Conservation (phyloP, 2,888 invertebrate species). For the Alviniconcha strummeri region DNA sequence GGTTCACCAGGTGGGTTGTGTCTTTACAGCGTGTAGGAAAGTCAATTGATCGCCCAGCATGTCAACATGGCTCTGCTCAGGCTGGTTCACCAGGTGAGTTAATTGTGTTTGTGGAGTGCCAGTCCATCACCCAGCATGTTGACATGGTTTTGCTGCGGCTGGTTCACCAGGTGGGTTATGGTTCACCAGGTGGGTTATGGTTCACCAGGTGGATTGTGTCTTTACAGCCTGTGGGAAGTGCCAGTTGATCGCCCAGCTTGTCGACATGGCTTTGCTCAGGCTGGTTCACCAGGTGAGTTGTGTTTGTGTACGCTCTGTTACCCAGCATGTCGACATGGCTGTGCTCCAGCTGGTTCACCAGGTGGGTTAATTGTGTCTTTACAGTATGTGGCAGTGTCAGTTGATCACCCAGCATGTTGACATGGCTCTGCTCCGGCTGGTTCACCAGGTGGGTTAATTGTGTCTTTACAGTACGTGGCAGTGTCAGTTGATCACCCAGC, state of each 20-base stretch:
- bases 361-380: slow-evolving; percentile 75
- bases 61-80: slow-evolving; percentile 87
- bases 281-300: slow-evolving; percentile 80
- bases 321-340: slow-evolving; percentile 98
- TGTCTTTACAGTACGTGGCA: too few relatives aligned
- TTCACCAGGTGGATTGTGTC: too few relatives aligned
- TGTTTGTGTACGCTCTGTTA: slow-evolving; percentile 78
- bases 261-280: slow-evolving; percentile 95
- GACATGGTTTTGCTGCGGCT: slow-evolving; percentile 88
- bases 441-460: too few relatives aligned
- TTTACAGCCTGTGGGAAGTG: slow-evolving; percentile 77
- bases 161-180: slow-evolving; percentile 88
- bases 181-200: too few relatives aligned
- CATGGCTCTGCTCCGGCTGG: slow-evolving; percentile 72
- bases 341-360: slow-evolving; percentile 92
- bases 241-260: slow-evolving; percentile 92
- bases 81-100: slow-evolving; percentile 94
- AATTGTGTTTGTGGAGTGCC: slow-evolving; percentile 85
- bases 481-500: too few relatives aligned
- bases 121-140: slow-evolving; percentile 88
- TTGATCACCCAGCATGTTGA: too few relatives aligned
- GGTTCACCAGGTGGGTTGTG: slow-evolving; percentile 76
- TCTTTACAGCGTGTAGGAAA: slow-evolving; percentile 63
- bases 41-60: slow-evolving; percentile 88
- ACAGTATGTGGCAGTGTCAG: too few relatives aligned